phyloP scores from a whole-genome alignment of 2,888 invertebrate species.

The Acrobasis suavella region DNA sequence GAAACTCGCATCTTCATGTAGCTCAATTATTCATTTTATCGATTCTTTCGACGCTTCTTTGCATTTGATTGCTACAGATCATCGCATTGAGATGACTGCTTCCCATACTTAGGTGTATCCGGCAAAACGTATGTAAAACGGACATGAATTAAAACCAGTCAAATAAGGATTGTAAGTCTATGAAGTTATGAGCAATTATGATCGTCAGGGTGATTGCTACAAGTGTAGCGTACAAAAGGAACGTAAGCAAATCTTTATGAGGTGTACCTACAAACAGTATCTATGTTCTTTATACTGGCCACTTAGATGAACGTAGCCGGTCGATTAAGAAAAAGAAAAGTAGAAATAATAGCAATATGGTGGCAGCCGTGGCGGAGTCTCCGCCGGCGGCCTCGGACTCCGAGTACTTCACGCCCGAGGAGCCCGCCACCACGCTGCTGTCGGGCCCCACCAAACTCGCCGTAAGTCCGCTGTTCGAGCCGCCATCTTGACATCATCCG shows the following conservation, averaged over 20 bases:
- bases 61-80: background rate
- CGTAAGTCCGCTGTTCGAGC: constrained; percentile 55
- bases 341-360: constrained; percentile 17
- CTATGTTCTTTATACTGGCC: background rate
- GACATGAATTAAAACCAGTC: too few relatives aligned
- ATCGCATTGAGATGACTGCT: constrained; percentile 3
- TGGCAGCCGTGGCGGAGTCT: constrained; percentile 60
- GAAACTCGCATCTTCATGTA: too few relatives aligned
- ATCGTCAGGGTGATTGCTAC: too few relatives aligned
- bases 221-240: too few relatives aligned
- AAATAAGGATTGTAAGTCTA: too few relatives aligned
- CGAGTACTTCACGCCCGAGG: constrained; percentile 91
- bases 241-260: background rate
- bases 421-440: constrained; percentile 86
- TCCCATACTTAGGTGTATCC: background rate
- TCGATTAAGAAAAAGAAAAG: constrained; percentile 6
- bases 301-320: background rate
- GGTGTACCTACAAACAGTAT: background rate
- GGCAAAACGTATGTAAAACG: too few relatives aligned
- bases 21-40: background rate
- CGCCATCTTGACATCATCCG: constrained; percentile 28
- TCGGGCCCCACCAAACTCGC: constrained; percentile 77
- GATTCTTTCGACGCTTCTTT: constrained; percentile 27
- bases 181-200: too few relatives aligned
- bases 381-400: constrained; percentile 85